These are phyloP conservation scores for Arctopsyche grandis DNA, from an alignment of 1,140 invertebrate species.

Conservation along the genomic window DNA sequence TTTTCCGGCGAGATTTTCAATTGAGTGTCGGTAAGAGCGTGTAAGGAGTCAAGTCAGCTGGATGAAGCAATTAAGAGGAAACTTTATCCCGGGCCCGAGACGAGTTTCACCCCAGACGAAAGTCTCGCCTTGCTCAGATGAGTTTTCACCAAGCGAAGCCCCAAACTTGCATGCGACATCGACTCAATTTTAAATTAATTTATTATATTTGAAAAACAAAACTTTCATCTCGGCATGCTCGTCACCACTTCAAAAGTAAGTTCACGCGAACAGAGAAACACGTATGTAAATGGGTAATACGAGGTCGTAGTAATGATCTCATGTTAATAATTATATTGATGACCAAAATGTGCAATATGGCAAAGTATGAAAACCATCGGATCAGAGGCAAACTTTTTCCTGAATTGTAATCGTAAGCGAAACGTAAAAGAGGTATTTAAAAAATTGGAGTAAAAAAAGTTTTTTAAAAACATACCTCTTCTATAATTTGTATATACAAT, in stretches of 20 bases:
- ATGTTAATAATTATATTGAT: too few relatives aligned
- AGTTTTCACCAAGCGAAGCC: not conserved
- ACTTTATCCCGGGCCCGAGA: constrained; percentile 27
- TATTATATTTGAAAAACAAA: constrained; percentile 3
- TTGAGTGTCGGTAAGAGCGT: constrained; percentile 43
- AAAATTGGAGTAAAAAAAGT: too few relatives aligned
- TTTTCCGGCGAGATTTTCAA: constrained; percentile 41
- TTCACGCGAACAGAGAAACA: not conserved
- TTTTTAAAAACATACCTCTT: too few relatives aligned
- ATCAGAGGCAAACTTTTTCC: too few relatives aligned
- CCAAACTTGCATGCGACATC: not conserved
- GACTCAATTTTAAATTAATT: constrained; percentile 40
- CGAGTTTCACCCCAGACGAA: not conserved
- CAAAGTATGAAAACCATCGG: too few relatives aligned
- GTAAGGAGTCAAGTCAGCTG: constrained; percentile 44
- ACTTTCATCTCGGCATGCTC: not conserved
- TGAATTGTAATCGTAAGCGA: too few relatives aligned
- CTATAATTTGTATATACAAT: too few relatives aligned
- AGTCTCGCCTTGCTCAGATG: not conserved
- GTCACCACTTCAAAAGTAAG: not conserved
- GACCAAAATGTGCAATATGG: too few relatives aligned
- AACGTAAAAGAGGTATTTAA: too few relatives aligned
- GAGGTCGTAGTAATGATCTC: too few relatives aligned
- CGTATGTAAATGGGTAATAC: not conserved
- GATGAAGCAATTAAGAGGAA: constrained; percentile 44